Evolutionary conservation across 2,888 invertebrate genomes (phyloP), one percentile per base, ranked within the genome.

Genomic region (Thereva unica): DNA sequence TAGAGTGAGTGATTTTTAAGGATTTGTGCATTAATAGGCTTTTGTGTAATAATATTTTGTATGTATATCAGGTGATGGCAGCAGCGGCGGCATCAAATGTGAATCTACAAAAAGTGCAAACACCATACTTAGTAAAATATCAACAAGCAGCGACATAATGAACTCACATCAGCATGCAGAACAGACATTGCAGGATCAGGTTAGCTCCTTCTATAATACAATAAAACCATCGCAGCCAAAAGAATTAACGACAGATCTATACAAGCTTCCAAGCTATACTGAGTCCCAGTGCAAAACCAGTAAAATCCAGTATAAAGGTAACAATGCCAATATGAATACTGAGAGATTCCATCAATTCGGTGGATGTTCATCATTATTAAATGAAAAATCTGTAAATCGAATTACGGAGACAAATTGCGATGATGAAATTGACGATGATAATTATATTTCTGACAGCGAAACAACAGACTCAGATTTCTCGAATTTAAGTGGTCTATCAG

Each of bases 401-500:
- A 47, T 55, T 37, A 54, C 49, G 7, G 40, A 54, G 6, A 40
- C 40, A 10, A 37, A 64, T 12, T 61, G 63, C 0, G 56, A 64
- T 0, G 65, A 69, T 10, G 65, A 67, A 8, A 59, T 64, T 10
- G 56, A 56, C n/a, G 61, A 55, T 49, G 67, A 59, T 12, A 42
- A 56, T 12, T 35, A 47, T 4, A 10, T 40, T n/a, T 9, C 42
- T 23, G 40, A 49, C 5, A 47, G 45, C 7, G 12, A 57, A 75
- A 8, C 74, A 76, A 10, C 75, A 77, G 77, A 77, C 44, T 75
- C 76, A 9, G 75, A 75, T 53, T 77, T 75, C 63, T 78, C 78
- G 0, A 75, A 76, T 69, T 64, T 76, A 9, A 74, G 74, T 69
- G 75, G 75, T 6, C 67, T 76, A 3, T 88, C 88, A 3, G 87